Conservation (phyloP, 2,113 vertebrate genomes). For the Microtus montanus region DNA sequence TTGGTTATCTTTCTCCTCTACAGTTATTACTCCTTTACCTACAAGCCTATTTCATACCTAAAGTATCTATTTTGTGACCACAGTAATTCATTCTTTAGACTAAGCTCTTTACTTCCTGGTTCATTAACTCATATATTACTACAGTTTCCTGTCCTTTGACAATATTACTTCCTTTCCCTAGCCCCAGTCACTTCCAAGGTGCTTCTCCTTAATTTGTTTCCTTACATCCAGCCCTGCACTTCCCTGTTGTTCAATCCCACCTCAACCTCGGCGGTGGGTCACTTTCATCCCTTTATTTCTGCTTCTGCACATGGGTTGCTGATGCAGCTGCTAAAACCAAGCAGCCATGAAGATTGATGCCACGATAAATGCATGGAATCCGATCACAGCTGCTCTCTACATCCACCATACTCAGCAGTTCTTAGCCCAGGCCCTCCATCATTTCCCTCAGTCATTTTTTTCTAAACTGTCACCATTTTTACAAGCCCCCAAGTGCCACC, state of each 20-base stretch:
- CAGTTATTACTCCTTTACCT: background rate
- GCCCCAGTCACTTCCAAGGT: too few relatives aligned
- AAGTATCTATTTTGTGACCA: background rate
- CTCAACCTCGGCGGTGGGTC: background rate
- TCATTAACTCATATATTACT: background rate
- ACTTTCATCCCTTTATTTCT: background rate
- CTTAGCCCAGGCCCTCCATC: background rate
- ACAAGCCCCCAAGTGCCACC: background rate
- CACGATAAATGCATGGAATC: background rate
- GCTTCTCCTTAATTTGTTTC: background rate
- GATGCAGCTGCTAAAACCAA: constrained; percentile 25
- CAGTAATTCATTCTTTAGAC: background rate
- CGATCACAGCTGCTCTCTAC: background rate
- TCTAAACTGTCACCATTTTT: background rate
- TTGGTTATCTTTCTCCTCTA: background rate
- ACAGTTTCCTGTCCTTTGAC: background rate
- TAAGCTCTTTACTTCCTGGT: background rate
- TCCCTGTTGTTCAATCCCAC: background rate
- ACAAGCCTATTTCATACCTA: background rate
- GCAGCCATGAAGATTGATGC: constrained; percentile 30
- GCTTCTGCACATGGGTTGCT: background rate
- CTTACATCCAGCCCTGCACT: background rate
- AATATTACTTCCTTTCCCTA: background rate
- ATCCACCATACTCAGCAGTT: background rate
- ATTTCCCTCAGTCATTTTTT: background rate